Evolutionary conservation across 2,113 vertebrate species (phyloP), one percentile per base, ranked within the genome.

Genomic region (Pangasianodon gigas): DNA sequence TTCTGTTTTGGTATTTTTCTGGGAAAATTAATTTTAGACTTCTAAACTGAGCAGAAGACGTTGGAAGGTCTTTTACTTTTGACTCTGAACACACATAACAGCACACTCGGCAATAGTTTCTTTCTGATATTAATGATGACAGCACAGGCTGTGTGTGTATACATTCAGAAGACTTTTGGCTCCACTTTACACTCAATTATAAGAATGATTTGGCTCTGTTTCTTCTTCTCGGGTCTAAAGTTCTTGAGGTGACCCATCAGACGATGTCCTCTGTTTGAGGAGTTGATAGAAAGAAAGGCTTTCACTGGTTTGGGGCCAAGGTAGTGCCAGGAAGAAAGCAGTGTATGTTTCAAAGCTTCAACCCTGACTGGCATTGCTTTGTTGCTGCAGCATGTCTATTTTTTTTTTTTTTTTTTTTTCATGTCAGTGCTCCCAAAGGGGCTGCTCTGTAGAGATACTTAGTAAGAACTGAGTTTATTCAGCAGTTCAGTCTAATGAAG

Each of bases 331-430:
- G 62, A 71, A 89, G 48, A 62, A 52, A 88, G n/a, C 14, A 51
- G 62, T 51, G 9, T 56, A 79, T 8, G 46, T 79, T 74, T 90
- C 79, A 51, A 91, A 88, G 85, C 60, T n/a, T 7, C 10, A 16
- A 21, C 6, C 89, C 62, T 91, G 87, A 88, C 83, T 58, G 83
- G 10, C 75, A 80, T 65, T 71, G 9, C 62, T 56, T 91, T 88
- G 90, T 62, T 80, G 26, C 87, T 26, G 51, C 75, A 52, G 51
- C 1, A 46, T 89, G 52, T 86, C 48, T 80, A 1, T 79, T 51
- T 71, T 19, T 18, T 71, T 10, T 67, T 29, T 51, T 71, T 19
- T 18, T 71, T 87, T 54, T 52, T 88, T 24, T 44, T 62, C 24
- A 69, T 52, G 19, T 29, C 52, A 37, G 58, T 37, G 16, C 26